These are phyloP conservation scores for Numida meleagris DNA, from an alignment of 2,113 vertebrate genomes.

Conservation along the genomic window DNA sequence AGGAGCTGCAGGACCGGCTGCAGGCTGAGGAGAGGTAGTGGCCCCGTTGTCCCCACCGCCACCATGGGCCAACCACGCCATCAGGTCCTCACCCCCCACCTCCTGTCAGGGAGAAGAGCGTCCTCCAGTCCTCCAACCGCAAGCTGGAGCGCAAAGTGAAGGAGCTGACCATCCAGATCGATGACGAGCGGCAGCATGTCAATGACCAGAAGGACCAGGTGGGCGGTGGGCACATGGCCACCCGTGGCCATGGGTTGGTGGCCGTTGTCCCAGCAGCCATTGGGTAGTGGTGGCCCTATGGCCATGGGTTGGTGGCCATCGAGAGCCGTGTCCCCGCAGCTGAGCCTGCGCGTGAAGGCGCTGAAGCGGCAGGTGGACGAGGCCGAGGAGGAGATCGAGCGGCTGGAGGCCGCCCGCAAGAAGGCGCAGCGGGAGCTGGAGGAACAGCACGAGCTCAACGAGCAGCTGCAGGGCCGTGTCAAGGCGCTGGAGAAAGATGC, in stretches of 20 bases:
- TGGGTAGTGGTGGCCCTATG: too few relatives aligned
- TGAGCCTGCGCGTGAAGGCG: slow-evolving; percentile 90
- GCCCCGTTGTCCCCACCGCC: too few relatives aligned
- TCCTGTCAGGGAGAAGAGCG: slow-evolving; percentile 84
- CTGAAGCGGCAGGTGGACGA: slow-evolving; percentile 95
- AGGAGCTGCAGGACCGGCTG: slow-evolving; percentile 88
- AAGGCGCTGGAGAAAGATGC: slow-evolving; percentile 89
- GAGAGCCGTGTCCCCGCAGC: slow-evolving; percentile 56
- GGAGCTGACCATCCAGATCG: slow-evolving; percentile 89
- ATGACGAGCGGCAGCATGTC: slow-evolving; percentile 89
- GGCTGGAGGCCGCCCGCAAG: slow-evolving; percentile 85
- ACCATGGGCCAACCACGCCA: too few relatives aligned
- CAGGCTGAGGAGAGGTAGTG: slow-evolving; percentile 88
- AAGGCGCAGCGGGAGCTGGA: slow-evolving; percentile 92
- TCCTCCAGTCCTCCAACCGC: slow-evolving; percentile 83
- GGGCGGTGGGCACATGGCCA: not conserved
- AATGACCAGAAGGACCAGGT: slow-evolving; percentile 94
- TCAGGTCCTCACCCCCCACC: too few relatives aligned
- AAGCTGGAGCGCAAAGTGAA: slow-evolving; percentile 93
- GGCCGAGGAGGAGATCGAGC: slow-evolving; percentile 91
- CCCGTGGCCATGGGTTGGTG: too few relatives aligned
- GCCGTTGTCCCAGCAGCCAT: too few relatives aligned
- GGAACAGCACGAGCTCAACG: slow-evolving; percentile 90
- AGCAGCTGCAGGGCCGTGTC: slow-evolving; percentile 86
- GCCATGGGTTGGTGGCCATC: too few relatives aligned